phyloP scores from a whole-genome alignment of 2,888 invertebrate genomes.

The Azorinus chamasolen region DNA sequence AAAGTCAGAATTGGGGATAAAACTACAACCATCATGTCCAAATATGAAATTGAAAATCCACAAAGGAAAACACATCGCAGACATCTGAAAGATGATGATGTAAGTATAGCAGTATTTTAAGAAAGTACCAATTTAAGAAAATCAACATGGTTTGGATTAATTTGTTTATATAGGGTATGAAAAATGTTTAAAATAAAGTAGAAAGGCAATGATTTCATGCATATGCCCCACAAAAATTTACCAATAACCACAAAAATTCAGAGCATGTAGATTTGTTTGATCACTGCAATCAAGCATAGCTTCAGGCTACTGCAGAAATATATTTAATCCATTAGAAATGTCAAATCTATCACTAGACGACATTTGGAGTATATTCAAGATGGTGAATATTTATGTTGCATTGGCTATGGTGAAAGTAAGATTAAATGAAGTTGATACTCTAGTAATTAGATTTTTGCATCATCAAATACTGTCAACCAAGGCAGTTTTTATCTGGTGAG shows the following conservation, averaged over 20 bases:
- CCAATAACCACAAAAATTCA: slow-evolving; percentile 1
- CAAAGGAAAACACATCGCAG: slow-evolving; percentile 62
- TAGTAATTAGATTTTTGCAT: no score
- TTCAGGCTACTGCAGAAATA: background rate
- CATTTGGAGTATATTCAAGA: no score
- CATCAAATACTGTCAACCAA: no score
- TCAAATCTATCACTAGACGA: background rate
- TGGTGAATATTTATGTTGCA: no score
- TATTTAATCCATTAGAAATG: slow-evolving; percentile 1
- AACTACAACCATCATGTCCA: slow-evolving; percentile 63
- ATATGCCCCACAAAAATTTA: no score
- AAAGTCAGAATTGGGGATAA: slow-evolving; percentile 62
- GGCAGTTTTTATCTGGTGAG: no score
- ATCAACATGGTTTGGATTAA: no score
- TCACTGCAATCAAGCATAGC: background rate
- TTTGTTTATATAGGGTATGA: background rate
- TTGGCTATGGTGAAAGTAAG: no score
- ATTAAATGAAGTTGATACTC: no score
- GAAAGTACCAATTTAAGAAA: background rate
- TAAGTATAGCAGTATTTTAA: slow-evolving; percentile 27
- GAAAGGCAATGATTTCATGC: no score
- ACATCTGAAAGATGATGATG: slow-evolving; percentile 68
- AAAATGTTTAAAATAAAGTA: no score
- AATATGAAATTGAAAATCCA: slow-evolving; percentile 62
- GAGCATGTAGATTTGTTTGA: background rate